Evolutionary conservation across 2,797 vertebrate species (phyloP), one percentile per base, ranked within the genome.

Genomic region (Ctenosaura bakeri): DNA sequence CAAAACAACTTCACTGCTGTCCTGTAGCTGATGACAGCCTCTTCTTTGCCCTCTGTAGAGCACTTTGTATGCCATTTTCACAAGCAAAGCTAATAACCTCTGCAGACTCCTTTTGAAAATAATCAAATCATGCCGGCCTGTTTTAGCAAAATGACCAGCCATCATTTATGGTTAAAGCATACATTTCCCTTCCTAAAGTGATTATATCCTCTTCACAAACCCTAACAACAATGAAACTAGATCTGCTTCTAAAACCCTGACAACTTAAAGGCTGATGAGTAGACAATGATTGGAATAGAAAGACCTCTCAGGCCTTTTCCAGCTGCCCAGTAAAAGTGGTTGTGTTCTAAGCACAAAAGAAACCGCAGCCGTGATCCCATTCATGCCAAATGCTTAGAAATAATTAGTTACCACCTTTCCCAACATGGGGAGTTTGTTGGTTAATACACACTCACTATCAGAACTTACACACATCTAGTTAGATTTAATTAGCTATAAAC

Each of bases 51-150:
- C 50, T 81, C 42, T 69, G 59, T 64, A 35, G 38, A 86, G 66
- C 66, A 46, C 26, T 76, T 52, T 38, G 29, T 26, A 18, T 83
- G 85, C 69, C 79, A 42, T 54, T 87, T 38, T 82, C 54, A 66
- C 38, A 73, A 66, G 80, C 85, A 77, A 42, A 87, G 26, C 13
- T 87, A 90, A 90, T 90, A 32, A 90, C 20, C 89, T 90, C 56
- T 87, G 38, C 89, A 83, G 85, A 50, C 71, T 87, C 56, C 54
- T 82, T 83, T 90, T 80, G 76, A 80, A 71, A 73, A 20, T 78
- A 83, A 90, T 90, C 80, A 87, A 87, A 90, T 90, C 85, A 90
- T 77, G 46, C 50, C 42, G 46, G 22, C 4, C 85, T 87, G 85
- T 52, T 87, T 76, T 56, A 76, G 69, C 79, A 90, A 83, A 77